Evolutionary conservation across 2,797 vertebrate species (phyloP).

Genomic region (Myotis vivesi): DNA sequence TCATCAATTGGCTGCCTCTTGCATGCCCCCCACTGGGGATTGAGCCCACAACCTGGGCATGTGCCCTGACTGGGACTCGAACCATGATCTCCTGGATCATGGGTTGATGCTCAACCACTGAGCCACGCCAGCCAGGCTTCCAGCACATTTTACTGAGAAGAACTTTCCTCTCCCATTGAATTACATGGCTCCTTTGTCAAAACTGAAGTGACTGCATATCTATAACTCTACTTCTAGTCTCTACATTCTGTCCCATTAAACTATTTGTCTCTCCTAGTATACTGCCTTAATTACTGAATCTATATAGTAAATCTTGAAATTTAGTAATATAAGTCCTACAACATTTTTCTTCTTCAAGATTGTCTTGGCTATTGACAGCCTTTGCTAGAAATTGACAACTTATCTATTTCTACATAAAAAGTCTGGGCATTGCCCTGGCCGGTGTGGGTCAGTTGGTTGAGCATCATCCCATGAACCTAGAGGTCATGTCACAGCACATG

Average conservation of each 20-base stretch:
- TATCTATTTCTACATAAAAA: neutral
- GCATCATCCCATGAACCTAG: too few relatives aligned
- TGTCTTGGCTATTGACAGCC: neutral
- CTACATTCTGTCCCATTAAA: neutral
- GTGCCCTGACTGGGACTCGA: too few relatives aligned
- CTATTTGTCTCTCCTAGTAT: neutral
- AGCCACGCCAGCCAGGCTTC: neutral
- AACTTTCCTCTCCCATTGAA: neutral
- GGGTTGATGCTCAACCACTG: too few relatives aligned
- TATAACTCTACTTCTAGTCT: neutral
- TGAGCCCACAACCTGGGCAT: too few relatives aligned
- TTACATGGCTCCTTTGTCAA: neutral
- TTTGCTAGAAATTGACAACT: neutral
- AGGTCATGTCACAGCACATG: too few relatives aligned
- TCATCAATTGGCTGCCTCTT: too few relatives aligned
- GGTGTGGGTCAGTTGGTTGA: too few relatives aligned
- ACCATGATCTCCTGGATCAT: too few relatives aligned
- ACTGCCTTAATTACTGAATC: neutral
- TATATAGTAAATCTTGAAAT: neutral
- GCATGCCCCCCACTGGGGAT: too few relatives aligned
- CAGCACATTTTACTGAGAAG: neutral
- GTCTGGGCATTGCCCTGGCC: neutral
- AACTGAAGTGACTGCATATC: neutral
- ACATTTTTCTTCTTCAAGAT: constrained; percentile 1
- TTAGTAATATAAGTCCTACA: neutral